phyloP scores from a whole-genome alignment of 2,888 invertebrate genomes.

The Myopa tessellatipennis region DNA sequence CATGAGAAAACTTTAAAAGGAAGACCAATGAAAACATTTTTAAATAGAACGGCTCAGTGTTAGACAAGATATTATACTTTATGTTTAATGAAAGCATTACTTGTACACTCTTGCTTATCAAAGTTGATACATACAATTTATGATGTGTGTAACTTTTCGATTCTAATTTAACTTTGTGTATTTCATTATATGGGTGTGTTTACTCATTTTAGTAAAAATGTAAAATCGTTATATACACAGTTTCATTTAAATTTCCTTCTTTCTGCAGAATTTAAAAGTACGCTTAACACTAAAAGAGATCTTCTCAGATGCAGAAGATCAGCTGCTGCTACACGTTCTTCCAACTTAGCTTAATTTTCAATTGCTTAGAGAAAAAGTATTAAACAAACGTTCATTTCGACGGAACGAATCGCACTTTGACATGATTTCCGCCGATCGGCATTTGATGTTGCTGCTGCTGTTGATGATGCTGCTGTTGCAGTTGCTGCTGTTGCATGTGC shows the following conservation, averaged over 20 bases:
- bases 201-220: slow-evolving; percentile 53
- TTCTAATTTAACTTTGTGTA: slow-evolving; percentile 17
- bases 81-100: slow-evolving; percentile 34
- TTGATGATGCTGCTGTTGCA: slow-evolving; percentile 51
- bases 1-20: slow-evolving; percentile 25
- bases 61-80: slow-evolving; percentile 20
- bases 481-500: slow-evolving; percentile 61
- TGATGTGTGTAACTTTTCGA: slow-evolving; percentile 13
- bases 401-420: slow-evolving; percentile 66
- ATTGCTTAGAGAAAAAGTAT: slow-evolving; percentile 38
- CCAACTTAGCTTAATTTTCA: slow-evolving; percentile 45
- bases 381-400: slow-evolving; percentile 55
- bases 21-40: slow-evolving; percentile 33
- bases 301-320: slow-evolving; percentile 30
- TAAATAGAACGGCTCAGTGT: slow-evolving; percentile 20
- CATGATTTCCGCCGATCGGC: slow-evolving; percentile 57
- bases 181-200: slow-evolving; percentile 43
- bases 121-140: slow-evolving; percentile 5
- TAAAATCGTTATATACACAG: slow-evolving; percentile 55
- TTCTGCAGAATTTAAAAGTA: slow-evolving; percentile 40
- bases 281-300: slow-evolving; percentile 25
- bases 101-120: slow-evolving; percentile 26
- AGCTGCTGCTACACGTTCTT: slow-evolving; percentile 43
- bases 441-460: slow-evolving; percentile 56
- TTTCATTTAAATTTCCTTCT: slow-evolving; percentile 49